Evolutionary conservation across 64 coral and sea anemone genomes (phyloP).

Genomic region (Anthopleura sola): DNA sequence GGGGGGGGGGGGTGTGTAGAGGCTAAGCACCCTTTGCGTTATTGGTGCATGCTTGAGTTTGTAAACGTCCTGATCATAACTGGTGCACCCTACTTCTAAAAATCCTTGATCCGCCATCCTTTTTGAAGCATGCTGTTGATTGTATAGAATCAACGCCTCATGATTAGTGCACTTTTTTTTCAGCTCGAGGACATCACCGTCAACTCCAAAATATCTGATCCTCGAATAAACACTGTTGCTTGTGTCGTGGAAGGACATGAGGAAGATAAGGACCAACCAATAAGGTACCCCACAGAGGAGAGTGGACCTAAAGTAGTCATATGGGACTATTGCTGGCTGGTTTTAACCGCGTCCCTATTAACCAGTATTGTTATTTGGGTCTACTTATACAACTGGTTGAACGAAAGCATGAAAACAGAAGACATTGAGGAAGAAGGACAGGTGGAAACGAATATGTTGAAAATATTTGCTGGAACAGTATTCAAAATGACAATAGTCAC

Average conservation of each 20-base stretch:
- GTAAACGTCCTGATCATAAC: no score
- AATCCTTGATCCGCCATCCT: no score
- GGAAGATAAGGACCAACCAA: background rate
- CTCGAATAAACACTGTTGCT: conserved; percentile 51
- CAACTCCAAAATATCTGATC: conserved; percentile 19
- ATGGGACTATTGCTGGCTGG: background rate
- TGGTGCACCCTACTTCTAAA: no score
- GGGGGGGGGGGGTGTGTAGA: no score
- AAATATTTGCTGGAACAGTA: background rate
- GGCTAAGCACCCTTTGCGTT: no score
- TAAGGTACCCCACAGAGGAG: conserved; percentile 22
- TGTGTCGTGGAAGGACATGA: conserved; percentile 61
- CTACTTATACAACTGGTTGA: background rate
- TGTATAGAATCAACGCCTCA: no score
- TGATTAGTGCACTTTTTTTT: no score
- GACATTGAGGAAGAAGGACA: no score
- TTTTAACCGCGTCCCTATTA: background rate
- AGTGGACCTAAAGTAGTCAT: background rate
- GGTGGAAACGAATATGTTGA: no score
- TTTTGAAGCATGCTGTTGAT: no score
- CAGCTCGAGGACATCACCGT: conserved; percentile 73
- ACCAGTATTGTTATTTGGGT: background rate
- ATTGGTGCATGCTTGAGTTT: no score
- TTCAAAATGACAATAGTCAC: background rate
- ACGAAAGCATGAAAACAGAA: background rate